phyloP scores from a whole-genome alignment of 2,113 vertebrate genomes.

The Gallinago media region DNA sequence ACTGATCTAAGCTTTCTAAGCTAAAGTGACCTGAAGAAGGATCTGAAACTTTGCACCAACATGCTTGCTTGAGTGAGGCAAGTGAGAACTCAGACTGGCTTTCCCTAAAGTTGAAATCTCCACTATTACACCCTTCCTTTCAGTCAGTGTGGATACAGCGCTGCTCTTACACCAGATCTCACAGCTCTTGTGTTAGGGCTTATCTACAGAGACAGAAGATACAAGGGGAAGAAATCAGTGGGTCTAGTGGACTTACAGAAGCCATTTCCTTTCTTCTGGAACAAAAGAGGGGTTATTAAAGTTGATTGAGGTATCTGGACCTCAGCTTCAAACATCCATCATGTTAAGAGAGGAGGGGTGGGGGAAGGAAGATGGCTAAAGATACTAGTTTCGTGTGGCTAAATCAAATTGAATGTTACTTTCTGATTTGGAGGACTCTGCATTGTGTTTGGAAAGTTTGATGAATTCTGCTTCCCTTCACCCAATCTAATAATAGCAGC shows the following conservation, averaged over 20 bases:
- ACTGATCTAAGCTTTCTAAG: background rate
- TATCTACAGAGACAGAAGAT: background rate
- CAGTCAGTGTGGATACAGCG: background rate
- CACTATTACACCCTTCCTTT: background rate
- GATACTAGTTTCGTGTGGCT: background rate
- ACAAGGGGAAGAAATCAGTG: background rate
- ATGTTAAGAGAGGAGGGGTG: background rate
- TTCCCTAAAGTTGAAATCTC: background rate
- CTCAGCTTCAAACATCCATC: background rate
- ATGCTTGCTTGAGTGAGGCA: background rate
- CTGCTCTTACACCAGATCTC: background rate
- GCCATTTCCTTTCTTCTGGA: conserved; percentile 30
- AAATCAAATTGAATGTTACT: background rate
- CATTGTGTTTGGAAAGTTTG: background rate
- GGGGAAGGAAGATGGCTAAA: background rate
- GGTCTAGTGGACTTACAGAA: background rate
- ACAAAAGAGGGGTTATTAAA: background rate
- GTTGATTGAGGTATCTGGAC: background rate
- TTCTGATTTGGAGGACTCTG: background rate
- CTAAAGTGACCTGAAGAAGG: background rate
- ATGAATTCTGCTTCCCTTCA: background rate
- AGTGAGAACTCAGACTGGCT: background rate
- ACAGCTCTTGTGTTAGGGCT: background rate
- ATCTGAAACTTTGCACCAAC: background rate
- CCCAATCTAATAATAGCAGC: background rate